phyloP scores from a whole-genome alignment of 2,888 invertebrate genomes.

The Clostera curtula region DNA sequence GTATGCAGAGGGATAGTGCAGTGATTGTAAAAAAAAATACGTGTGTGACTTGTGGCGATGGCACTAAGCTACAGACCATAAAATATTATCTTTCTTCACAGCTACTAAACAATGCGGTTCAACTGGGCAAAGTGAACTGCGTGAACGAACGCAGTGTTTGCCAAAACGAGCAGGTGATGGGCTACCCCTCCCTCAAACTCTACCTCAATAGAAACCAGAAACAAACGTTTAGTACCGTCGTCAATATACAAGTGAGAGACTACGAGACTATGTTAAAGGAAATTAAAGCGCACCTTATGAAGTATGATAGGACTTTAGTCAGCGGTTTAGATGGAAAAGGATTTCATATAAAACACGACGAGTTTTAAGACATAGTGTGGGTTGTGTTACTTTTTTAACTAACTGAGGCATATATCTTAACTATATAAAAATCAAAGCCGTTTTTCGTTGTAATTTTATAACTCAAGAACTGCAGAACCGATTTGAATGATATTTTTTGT shows the following conservation, averaged over 20 bases:
- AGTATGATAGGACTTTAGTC: constrained; percentile 34
- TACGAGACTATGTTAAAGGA: constrained; percentile 34
- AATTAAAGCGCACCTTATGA: constrained; percentile 36
- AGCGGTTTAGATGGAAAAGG: constrained; percentile 28
- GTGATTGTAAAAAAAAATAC: too few species aligned
- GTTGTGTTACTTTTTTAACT: constrained; percentile 4
- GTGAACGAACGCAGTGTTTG: constrained; percentile 52
- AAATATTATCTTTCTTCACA: constrained; percentile 21
- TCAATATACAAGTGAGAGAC: constrained; percentile 37
- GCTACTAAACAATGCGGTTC: constrained; percentile 47
- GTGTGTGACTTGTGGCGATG: too few species aligned
- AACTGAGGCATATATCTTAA: constrained; percentile 7
- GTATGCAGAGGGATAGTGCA: too few species aligned
- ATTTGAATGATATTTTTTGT: too few species aligned
- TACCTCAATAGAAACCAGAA: constrained; percentile 40
- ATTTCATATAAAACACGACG: constrained; percentile 42
- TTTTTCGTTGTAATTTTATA: too few species aligned
- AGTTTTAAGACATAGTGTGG: constrained; percentile 33
- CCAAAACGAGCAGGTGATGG: constrained; percentile 52
- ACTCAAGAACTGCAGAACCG: too few species aligned
- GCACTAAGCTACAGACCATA: not conserved
- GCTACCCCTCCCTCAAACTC: constrained; percentile 53
- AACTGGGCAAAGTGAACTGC: constrained; percentile 63
- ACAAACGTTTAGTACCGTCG: constrained; percentile 36
- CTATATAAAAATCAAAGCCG: too few species aligned